These are phyloP conservation scores for Sinosuthora webbiana DNA, from an alignment of 2,113 vertebrate species.

Conservation along the genomic window DNA sequence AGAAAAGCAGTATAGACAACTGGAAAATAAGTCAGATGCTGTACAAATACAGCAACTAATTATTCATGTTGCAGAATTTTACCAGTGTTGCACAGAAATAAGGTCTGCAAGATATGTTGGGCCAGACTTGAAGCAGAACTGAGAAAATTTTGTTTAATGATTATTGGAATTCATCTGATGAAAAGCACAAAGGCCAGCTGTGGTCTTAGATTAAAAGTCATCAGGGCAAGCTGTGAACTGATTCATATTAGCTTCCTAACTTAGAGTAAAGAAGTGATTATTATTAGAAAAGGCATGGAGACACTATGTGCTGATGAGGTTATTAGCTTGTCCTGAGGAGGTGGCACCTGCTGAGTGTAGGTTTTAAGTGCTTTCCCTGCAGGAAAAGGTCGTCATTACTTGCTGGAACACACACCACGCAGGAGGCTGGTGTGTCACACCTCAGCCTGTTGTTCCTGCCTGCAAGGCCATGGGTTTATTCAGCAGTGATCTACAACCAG, in stretches of 20 bases:
- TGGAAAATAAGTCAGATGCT: neutral
- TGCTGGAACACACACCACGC: rapidly evolving
- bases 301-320: neutral
- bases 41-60: neutral
- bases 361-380: neutral
- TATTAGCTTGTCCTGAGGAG: neutral
- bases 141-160: neutral
- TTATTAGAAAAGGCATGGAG: neutral
- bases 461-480: neutral
- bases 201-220: neutral
- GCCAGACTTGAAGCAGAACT: neutral
- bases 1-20: conserved; percentile 1
- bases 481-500: neutral
- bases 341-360: neutral
- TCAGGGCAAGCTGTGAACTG: neutral
- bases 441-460: neutral
- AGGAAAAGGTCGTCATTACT: neutral
- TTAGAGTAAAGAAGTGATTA: neutral
- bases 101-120: neutral
- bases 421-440: neutral
- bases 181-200: neutral
- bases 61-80: neutral
- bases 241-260: neutral
- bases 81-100: neutral
- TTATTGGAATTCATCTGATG: neutral